Base-by-base conservation (phyloP, 2,797 vertebrate genomes). In the Octomys mimax region DNA sequence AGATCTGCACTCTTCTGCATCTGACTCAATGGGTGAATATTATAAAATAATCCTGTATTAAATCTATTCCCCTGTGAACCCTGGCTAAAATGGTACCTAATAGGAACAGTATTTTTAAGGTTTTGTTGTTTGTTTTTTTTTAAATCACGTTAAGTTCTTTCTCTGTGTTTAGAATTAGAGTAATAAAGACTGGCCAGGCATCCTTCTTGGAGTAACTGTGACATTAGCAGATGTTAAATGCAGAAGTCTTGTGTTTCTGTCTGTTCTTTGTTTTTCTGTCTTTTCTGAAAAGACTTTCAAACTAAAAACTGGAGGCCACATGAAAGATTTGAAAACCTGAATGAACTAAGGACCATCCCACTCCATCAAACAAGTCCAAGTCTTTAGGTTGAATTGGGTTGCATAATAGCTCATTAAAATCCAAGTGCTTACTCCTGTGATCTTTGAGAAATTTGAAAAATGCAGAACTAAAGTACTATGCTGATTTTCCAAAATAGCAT, bases 291-390 rank as follows among this genome's bases (percentile, higher is more conserved):
- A 70, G 21, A 92, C 28, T 64, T 71, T 77, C 80, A 86, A 46
- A 64, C 52, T 59, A 49, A 66, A 80, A 85, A 77, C 24, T n/a
- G 42, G 94, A 92, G 93, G 36, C n/a, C 28, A n/a, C 26, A 49
- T 57, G 14, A 92, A 71, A 13, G 24, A 70, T 62, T 86, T 77
- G 10, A 77, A 49, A 79, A 54, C 54, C 19, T 59, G 57, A 6
- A 59, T 54, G 42, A 21, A 71, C 46, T 81, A n/a, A 89, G 95
- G 80, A 62, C n/a, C 52, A 64, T 85, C 16, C 62, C 52, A 24
- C 31, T 79, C 22, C 39, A 75, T 84, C 4, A 86, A 92, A 39
- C 88, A 16, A 96, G 52, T n/a, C 59, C 31, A 95, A 57, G 5
- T 88, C 73, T 80, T 16, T 24, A 85, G 22, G 5, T 28, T 68